phyloP scores from a whole-genome alignment of 2,113 vertebrate genomes.

The Peucedramus taeniatus region DNA sequence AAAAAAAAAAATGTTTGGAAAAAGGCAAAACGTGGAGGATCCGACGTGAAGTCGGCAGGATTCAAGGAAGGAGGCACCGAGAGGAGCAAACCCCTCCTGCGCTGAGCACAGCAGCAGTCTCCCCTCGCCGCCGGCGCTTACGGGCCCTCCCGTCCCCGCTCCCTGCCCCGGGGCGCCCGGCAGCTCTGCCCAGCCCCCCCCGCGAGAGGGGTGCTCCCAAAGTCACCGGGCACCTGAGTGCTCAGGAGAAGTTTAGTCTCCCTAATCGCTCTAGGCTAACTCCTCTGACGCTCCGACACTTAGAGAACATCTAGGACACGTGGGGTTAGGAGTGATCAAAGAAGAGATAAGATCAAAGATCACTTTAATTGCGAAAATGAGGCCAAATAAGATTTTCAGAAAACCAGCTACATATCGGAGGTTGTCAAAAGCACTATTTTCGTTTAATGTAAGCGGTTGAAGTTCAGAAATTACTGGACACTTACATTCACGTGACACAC shows the following conservation, averaged over 20 bases:
- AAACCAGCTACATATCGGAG: conserved; percentile 23
- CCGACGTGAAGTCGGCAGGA: neutral
- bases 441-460: conserved; percentile 29
- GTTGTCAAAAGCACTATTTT: conserved; percentile 19
- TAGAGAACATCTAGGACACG: neutral
- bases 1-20: neutral
- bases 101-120: neutral
- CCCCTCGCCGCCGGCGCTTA: rapidly evolving
- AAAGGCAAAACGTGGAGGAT: neutral
- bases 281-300: neutral
- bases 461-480: conserved; percentile 26
- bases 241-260: neutral
- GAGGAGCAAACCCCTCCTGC: too few species aligned
- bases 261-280: neutral
- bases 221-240: rapidly evolving
- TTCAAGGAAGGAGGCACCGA: neutral
- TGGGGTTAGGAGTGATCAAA: neutral
- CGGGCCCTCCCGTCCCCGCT: neutral
- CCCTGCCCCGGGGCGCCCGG: neutral
- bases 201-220: rapidly evolving
- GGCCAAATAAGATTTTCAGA: conserved; percentile 27
- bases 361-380: conserved; percentile 58
- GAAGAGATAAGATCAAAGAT: conserved; percentile 10
- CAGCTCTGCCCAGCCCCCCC: neutral
- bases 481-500: conserved; percentile 60